A percentile compares a stretch with the other conserved stretches of the same genome.
phyloP scores from a whole-genome alignment of 2,797 vertebrate species.

The Psittacula echo region DNA sequence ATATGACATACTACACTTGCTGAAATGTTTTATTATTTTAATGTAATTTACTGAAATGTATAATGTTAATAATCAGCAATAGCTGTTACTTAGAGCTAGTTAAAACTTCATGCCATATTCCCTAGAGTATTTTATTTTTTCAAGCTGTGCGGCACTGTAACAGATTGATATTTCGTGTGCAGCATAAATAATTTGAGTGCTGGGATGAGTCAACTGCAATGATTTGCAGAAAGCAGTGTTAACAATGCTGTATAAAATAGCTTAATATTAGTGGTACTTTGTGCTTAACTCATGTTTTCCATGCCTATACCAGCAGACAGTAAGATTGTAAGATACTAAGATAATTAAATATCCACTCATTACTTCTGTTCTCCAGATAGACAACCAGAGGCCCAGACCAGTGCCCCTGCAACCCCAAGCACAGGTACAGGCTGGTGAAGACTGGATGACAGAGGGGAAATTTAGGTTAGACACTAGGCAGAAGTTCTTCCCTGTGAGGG shows the following conservation, averaged over 20 bases:
- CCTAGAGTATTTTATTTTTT: not conserved
- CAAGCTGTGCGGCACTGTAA: not conserved
- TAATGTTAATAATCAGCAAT: not conserved
- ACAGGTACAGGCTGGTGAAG: not conserved
- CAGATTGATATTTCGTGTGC: not conserved
- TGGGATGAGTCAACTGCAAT: not conserved
- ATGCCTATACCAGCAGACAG: not conserved
- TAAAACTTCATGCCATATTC: not conserved
- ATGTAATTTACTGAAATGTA: not conserved
- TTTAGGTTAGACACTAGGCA: not conserved
- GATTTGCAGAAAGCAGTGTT: not conserved
- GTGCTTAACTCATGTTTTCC: not conserved
- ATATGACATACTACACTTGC: not conserved
- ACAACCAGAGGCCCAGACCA: not conserved
- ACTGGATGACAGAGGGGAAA: not conserved
- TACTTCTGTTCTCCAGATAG: not conserved
- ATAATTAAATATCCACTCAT: not conserved
- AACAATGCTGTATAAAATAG: not conserved
- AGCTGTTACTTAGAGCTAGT: not conserved
- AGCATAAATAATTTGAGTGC: not conserved
- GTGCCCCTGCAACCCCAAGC: not conserved
- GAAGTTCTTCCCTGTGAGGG: not conserved
- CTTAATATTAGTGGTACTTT: not conserved
- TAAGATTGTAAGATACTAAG: not conserved
- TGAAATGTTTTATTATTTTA: conserved; percentile 3